phyloP scores from a whole-genome alignment of 2,888 invertebrate species.

The Drosophila trichaetosa region DNA sequence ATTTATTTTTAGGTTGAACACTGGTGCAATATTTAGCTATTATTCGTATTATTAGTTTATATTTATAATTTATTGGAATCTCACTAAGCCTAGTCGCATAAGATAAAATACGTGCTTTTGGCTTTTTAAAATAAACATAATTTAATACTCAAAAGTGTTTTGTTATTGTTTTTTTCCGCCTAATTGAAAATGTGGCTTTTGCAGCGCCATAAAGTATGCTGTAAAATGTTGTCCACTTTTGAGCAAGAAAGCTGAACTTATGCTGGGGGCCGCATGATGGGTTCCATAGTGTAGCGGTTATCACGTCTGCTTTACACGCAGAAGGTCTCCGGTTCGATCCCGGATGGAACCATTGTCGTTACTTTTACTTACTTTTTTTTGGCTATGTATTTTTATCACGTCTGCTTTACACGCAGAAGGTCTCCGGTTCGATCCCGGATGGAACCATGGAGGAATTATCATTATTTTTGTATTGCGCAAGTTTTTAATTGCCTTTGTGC shows the following conservation, averaged over 20 bases:
- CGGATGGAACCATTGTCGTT: slow-evolving; percentile 84
- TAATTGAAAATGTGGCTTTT: not conserved
- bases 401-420: slow-evolving; percentile 86
- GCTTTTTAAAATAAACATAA: slow-evolving; percentile 66
- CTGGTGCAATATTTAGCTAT: slow-evolving; percentile 63
- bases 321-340: slow-evolving; percentile 86
- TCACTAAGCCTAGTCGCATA: slow-evolving; percentile 45
- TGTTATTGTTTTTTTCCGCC: not conserved
- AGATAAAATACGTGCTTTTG: slow-evolving; percentile 54
- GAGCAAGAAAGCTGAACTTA: slow-evolving; percentile 55
- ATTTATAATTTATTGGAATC: slow-evolving; percentile 51
- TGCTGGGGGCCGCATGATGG: not conserved
- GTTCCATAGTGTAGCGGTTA: slow-evolving; percentile 86
- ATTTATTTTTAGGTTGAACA: slow-evolving; percentile 71
- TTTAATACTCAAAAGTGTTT: slow-evolving; percentile 32
- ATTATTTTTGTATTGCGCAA: not conserved
- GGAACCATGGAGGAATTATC: slow-evolving; percentile 36
- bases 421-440: slow-evolving; percentile 85
- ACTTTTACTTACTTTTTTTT: too few relatives aligned
- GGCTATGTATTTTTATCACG: slow-evolving; percentile 81
- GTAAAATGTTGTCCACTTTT: not conserved
- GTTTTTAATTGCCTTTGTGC: not conserved
- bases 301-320: slow-evolving; percentile 86
- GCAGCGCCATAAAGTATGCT: slow-evolving; percentile 17
- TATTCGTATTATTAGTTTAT: slow-evolving; percentile 43